These are phyloP conservation scores for Anagyrus pseudococci DNA, from an alignment of 2,888 invertebrate species.

Conservation along the genomic window DNA sequence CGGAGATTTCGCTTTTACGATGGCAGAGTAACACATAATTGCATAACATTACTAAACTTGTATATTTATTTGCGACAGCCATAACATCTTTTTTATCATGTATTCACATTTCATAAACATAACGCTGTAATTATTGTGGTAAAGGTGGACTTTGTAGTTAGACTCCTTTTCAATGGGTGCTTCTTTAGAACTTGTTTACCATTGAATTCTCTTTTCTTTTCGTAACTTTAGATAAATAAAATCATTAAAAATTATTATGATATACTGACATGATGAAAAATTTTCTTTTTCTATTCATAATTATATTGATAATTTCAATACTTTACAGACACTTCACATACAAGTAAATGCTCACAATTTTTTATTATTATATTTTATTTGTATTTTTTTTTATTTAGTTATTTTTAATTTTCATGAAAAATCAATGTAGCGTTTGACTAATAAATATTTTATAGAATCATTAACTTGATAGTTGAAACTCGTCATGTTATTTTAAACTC, in stretches of 20 bases:
- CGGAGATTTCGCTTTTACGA: constrained; percentile 6
- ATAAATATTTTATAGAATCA: not conserved
- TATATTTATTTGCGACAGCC: constrained; percentile 28
- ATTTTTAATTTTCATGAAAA: not conserved
- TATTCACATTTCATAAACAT: constrained; percentile 26
- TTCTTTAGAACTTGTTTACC: constrained; percentile 22
- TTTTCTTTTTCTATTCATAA: not conserved
- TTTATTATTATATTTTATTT: no score
- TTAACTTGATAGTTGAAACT: not conserved
- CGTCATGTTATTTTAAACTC: not conserved
- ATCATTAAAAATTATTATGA: constrained; percentile 7
- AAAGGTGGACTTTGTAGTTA: constrained; percentile 40
- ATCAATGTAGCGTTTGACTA: not conserved
- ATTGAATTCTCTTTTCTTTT: constrained; percentile 16
- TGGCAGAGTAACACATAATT: constrained; percentile 6
- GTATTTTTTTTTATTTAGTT: not conserved
- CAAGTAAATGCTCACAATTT: no score
- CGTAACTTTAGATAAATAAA: constrained; percentile 31
- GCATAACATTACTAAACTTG: not conserved
- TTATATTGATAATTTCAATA: no score
- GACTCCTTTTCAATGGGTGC: constrained; percentile 34
- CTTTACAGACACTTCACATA: no score
- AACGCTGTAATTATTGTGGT: constrained; percentile 33
- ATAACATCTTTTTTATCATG: constrained; percentile 21
- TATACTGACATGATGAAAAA: not conserved